Conservation (phyloP, 2,888 invertebrate genomes). For the Tachina grossa region DNA sequence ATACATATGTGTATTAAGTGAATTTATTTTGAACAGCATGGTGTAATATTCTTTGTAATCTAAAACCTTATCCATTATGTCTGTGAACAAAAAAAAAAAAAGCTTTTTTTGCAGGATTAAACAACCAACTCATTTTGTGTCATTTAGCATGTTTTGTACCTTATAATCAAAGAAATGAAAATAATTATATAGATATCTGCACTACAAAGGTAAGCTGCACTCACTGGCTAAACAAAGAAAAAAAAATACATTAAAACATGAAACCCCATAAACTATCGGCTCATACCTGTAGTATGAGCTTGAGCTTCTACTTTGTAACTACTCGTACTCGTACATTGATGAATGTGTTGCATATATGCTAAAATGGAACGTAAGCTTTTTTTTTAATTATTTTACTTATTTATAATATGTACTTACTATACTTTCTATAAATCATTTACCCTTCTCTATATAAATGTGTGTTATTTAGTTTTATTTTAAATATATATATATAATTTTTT, state of each 20-base stretch:
- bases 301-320: slow-evolving; percentile 54
- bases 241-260: slow-evolving; percentile 42
- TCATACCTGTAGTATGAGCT: slow-evolving; percentile 63
- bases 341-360: slow-evolving; percentile 65
- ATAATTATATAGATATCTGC: slow-evolving; percentile 35
- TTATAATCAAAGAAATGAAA: slow-evolving; percentile 31
- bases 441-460: slow-evolving; percentile 20
- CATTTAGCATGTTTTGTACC: slow-evolving; percentile 67
- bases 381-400: slow-evolving; percentile 55
- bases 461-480: slow-evolving; percentile 23
- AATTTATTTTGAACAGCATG: slow-evolving; percentile 62
- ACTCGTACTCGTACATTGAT: slow-evolving; percentile 64
- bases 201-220: slow-evolving; percentile 71
- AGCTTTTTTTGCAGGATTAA: slow-evolving; percentile 63
- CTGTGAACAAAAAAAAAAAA: slow-evolving; percentile 39
- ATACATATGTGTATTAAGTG: slow-evolving; percentile 3
- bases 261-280: slow-evolving; percentile 58
- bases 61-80: slow-evolving; percentile 18
- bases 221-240: slow-evolving; percentile 57
- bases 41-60: slow-evolving; percentile 30
- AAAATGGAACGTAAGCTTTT: slow-evolving; percentile 71
- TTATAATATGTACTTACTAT: slow-evolving; percentile 30
- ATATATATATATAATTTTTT: neutral
- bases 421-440: slow-evolving; percentile 19
- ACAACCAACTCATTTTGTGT: slow-evolving; percentile 62